Percentiles rank a stretch among this genome's conserved stretches.
phyloP scores from a whole-genome alignment of 2,113 vertebrate genomes.

The Cryptomyrus ogoouensis region DNA sequence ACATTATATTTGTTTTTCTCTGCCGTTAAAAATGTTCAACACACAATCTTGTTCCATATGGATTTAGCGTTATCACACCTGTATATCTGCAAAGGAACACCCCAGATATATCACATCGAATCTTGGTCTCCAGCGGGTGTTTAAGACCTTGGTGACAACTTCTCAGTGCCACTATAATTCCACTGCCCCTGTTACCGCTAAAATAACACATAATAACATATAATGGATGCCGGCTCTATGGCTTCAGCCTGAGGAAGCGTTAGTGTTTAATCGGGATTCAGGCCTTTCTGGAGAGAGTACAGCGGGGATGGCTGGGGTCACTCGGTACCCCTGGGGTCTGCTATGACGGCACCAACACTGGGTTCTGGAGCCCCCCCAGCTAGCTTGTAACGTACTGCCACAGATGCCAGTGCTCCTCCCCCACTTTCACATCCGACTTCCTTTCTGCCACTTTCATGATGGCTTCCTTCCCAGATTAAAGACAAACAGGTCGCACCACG shows the following conservation, averaged over 20 bases:
- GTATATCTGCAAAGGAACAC: neutral
- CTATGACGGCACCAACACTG: neutral
- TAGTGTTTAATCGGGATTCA: constrained; percentile 5
- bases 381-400: neutral
- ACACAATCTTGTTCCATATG: neutral
- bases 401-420: neutral
- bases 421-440: neutral
- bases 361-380: neutral
- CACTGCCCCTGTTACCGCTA: neutral
- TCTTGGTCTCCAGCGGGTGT: neutral
- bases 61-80: neutral
- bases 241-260: neutral
- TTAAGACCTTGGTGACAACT: neutral
- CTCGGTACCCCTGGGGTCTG: neutral
- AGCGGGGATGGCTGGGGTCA: neutral
- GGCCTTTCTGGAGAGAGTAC: neutral
- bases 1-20: neutral
- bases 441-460: neutral
- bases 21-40: neutral
- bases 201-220: neutral
- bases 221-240: neutral
- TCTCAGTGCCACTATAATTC: neutral
- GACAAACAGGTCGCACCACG: neutral
- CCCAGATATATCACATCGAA: neutral
- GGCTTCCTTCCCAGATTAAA: neutral